Evolutionary conservation across 2,888 invertebrate species (phyloP).

Genomic region (Morpho deidamia): DNA sequence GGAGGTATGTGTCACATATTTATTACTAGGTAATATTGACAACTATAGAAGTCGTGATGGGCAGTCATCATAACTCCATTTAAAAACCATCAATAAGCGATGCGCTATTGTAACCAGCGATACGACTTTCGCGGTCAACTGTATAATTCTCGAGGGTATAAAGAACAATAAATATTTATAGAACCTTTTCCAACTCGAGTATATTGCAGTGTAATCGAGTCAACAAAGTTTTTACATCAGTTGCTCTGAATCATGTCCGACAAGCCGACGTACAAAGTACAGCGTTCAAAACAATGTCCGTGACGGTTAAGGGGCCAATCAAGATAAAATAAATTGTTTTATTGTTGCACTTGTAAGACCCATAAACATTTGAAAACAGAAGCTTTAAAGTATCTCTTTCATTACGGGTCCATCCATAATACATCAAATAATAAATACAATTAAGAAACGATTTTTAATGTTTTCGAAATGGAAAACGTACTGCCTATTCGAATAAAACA

Average conservation of each 20-base stretch:
- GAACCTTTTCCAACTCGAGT: slow-evolving; percentile 56
- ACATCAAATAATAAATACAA: slow-evolving; percentile 25
- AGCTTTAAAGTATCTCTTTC: slow-evolving; percentile 19
- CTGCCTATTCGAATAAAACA: not conserved
- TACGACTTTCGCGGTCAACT: slow-evolving; percentile 42
- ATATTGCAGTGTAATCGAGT: slow-evolving; percentile 70
- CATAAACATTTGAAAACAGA: slow-evolving; percentile 42
- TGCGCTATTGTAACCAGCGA: slow-evolving; percentile 44
- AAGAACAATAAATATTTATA: slow-evolving; percentile 72
- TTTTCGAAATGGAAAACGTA: slow-evolving; percentile 5
- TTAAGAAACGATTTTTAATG: slow-evolving; percentile 18
- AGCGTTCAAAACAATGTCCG: slow-evolving; percentile 47
- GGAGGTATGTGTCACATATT: no score
- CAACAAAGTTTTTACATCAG: slow-evolving; percentile 56
- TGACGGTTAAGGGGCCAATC: slow-evolving; percentile 59
- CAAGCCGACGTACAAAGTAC: slow-evolving; percentile 46
- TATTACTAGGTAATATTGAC: no score
- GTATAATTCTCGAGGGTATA: slow-evolving; percentile 50
- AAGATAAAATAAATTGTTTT: slow-evolving; percentile 61
- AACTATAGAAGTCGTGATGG: no score
- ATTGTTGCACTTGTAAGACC: slow-evolving; percentile 47
- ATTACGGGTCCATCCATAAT: slow-evolving; percentile 22
- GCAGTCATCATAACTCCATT: slow-evolving; percentile 8
- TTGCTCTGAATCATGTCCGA: slow-evolving; percentile 33
- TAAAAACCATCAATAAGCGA: slow-evolving; percentile 25